Evolutionary conservation across 2,888 invertebrate species (phyloP).

Genomic region (Sphaerolaimus hirsutus): DNA sequence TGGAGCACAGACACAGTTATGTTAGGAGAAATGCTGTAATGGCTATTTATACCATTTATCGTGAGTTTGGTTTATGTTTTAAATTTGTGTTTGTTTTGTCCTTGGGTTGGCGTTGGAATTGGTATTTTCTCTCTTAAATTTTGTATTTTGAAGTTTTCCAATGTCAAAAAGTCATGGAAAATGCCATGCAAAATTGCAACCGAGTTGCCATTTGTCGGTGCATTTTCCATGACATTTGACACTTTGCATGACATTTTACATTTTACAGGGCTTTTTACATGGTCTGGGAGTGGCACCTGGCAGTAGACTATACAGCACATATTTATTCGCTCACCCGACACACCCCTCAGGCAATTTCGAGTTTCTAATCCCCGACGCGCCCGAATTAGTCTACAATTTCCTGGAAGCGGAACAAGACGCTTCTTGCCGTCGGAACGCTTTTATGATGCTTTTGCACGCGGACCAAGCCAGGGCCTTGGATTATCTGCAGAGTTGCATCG

Average conservation of each 20-base stretch:
- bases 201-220: too few species aligned
- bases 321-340: neutral
- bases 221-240: too few species aligned
- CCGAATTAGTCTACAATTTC: slow-evolving; percentile 76
- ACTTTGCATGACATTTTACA: too few species aligned
- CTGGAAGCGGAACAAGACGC: slow-evolving; percentile 90
- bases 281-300: too few species aligned
- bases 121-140: too few species aligned
- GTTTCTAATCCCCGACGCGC: slow-evolving; percentile 91
- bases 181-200: too few species aligned
- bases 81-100: too few species aligned
- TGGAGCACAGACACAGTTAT: slow-evolving; percentile 86
- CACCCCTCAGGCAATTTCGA: slow-evolving; percentile 51
- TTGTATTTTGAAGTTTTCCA: too few species aligned
- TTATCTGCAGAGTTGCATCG: slow-evolving; percentile 72
- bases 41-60: slow-evolving; percentile 91
- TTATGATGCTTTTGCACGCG: slow-evolving; percentile 88
- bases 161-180: too few species aligned
- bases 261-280: too few species aligned
- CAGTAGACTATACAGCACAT: too few species aligned
- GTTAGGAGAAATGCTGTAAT: slow-evolving; percentile 93
- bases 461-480: slow-evolving; percentile 56
- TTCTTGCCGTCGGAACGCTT: slow-evolving; percentile 95
- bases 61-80: slow-evolving; percentile 33
- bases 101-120: too few species aligned